Base-by-base conservation (phyloP, 2,888 invertebrate species). In the Caenorhabditis sp. region DNA sequence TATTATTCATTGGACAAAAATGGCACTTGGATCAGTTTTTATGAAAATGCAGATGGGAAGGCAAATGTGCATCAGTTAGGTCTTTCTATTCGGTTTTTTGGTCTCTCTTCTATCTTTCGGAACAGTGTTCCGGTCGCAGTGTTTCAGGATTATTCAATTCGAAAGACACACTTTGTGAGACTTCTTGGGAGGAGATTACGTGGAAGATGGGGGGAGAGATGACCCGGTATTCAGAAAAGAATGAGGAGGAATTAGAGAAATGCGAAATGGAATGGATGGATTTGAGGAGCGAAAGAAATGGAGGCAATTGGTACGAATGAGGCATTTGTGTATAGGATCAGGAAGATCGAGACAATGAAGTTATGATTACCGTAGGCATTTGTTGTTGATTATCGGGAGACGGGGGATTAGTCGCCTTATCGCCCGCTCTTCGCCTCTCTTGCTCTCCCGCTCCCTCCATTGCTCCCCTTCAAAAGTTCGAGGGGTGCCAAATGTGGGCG, bases 401-500 rank as follows among this genome's bases (percentile, higher is more conserved):
- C 28, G 51, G 18, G 26, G 76, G 76, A 76, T 76, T 76, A 76
- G 76, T 55, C 74, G 40, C 37, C 44, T 64, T 64, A 60, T 51
- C 47, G 22, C 37, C 28, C 44, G 18, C 61, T 53, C 18, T 22
- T 24, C 62, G 13, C 22, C n/a, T n/a, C n/a, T n/a, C n/a, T n/a
- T n/a, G n/a, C n/a, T n/a, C n/a, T n/a, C n/a, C n/a, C n/a, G n/a
- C n/a, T n/a, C n/a, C n/a, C n/a, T n/a, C n/a, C n/a, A n/a, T n/a
- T n/a, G n/a, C n/a, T n/a, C n/a, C n/a, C n/a, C n/a, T n/a, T n/a
- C 72, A 58, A 76, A 76, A 67, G 76, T 76, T 76, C 76, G 60
- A 60, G 74, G 51, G 58, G 64, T 62, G 61, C 62, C 32, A 56
- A 58, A n/a, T 1, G 56, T 20, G 55, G 44, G 61, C 37, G 60